A percentile compares a stretch with the other conserved stretches of the same genome.
Conservation (phyloP, 2,113 vertebrate genomes). For the Macquaria australasica region DNA sequence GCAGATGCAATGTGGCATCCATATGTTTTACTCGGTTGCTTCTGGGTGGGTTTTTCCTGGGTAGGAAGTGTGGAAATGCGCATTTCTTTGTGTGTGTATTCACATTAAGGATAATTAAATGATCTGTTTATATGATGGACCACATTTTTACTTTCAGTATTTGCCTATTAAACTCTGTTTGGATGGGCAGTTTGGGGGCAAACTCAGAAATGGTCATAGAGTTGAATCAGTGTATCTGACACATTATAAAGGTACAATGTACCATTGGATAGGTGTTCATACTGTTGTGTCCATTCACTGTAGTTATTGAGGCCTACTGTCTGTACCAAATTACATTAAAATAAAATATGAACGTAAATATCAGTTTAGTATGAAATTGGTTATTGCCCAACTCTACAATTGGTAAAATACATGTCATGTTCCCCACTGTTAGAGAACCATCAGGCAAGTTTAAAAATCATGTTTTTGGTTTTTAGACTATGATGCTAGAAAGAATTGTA, state of each 20-base stretch:
- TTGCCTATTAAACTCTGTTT: too few species aligned
- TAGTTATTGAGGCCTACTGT: background rate
- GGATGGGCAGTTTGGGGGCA: background rate
- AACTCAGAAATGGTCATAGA: background rate
- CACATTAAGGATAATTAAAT: background rate
- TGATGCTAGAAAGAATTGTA: background rate
- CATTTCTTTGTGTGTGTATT: background rate
- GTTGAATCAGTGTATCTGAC: background rate
- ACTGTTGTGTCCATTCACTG: background rate
- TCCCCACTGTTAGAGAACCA: background rate
- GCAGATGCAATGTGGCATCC: background rate
- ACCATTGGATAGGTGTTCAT: background rate
- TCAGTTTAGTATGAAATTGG: background rate
- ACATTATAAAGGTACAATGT: background rate
- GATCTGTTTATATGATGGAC: background rate
- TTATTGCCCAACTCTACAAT: background rate
- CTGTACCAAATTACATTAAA: background rate
- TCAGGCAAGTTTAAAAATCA: background rate
- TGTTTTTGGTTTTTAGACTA: background rate
- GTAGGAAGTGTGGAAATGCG: background rate
- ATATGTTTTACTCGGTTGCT: background rate
- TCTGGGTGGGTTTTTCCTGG: background rate
- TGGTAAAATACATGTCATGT: background rate
- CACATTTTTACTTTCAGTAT: background rate
- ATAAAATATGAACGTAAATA: background rate